Evolutionary conservation across 1,140 invertebrate genomes (phyloP).

Genomic region (Choristoneura fumiferana): DNA sequence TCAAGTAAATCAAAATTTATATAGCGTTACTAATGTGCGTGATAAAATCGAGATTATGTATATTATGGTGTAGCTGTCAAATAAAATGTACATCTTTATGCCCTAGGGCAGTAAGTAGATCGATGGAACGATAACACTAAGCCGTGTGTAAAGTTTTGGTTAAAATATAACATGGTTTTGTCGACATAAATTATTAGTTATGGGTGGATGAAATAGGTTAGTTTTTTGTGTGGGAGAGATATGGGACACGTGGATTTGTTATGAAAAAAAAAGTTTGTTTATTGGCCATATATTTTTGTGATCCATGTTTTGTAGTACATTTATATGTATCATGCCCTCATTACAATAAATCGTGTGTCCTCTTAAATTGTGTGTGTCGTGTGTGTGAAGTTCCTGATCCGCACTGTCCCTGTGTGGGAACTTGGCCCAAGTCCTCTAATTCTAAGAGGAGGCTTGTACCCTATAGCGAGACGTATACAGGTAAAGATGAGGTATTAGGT

Average conservation of each 20-base stretch:
- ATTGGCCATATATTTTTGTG: no score
- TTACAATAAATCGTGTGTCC: no score
- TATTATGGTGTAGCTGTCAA: slow-evolving; percentile 6
- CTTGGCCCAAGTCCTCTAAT: no score
- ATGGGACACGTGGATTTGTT: neutral
- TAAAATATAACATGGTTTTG: slow-evolving; percentile 12
- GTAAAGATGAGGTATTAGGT: no score
- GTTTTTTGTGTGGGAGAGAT: neutral
- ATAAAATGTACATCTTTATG: slow-evolving; percentile 14
- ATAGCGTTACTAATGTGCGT: slow-evolving; percentile 5
- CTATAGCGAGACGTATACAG: no score
- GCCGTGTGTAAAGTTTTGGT: neutral
- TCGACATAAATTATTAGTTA: slow-evolving; percentile 9
- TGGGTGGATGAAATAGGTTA: neutral
- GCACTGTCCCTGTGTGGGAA: no score
- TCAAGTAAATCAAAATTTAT: slow-evolving; percentile 4
- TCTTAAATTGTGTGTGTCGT: no score
- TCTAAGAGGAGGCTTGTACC: no score
- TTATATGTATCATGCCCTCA: no score
- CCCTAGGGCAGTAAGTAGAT: neutral
- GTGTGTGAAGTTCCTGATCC: no score
- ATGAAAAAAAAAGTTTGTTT: no score
- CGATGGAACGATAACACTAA: slow-evolving; percentile 1
- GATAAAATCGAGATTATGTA: slow-evolving; percentile 11
- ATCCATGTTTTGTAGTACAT: no score